A percentile compares a stretch with the other conserved stretches of the same genome.
These are phyloP conservation scores for Merluccius polli DNA, from an alignment of 2,797 vertebrate genomes.

Conservation along the genomic window DNA sequence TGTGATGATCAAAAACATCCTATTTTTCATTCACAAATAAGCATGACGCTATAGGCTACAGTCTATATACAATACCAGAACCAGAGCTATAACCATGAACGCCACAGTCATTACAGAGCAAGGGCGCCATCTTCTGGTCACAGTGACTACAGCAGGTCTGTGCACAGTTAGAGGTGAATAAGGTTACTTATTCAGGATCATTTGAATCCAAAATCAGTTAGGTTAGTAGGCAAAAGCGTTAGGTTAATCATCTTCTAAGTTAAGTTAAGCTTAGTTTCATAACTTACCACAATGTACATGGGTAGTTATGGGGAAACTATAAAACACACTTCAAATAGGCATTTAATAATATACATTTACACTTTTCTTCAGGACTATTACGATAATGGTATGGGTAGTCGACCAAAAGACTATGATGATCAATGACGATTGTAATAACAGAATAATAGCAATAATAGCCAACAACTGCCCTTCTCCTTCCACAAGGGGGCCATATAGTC, in stretches of 20 bases:
- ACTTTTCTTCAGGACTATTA: not conserved
- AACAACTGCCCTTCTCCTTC: not conserved
- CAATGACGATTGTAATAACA: not conserved
- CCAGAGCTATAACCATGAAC: not conserved
- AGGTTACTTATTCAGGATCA: not conserved
- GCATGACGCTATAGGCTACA: too few relatives aligned
- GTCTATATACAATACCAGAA: too few relatives aligned
- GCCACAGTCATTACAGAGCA: constrained; percentile 22
- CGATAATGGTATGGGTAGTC: not conserved
- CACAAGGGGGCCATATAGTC: constrained; percentile 12
- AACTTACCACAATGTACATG: not conserved
- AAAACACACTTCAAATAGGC: too few relatives aligned
- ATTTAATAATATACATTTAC: too few relatives aligned
- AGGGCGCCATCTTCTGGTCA: constrained; percentile 45
- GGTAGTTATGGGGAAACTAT: not conserved
- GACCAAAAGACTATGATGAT: not conserved
- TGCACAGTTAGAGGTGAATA: not conserved
- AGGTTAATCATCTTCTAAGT: not conserved
- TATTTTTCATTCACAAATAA: too few relatives aligned
- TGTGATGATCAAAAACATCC: too few relatives aligned
- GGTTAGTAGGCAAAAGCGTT: not conserved
- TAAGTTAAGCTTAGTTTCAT: not conserved
- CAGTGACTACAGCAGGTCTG: not conserved
- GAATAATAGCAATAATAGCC: not conserved
- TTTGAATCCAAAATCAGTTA: not conserved